A percentile compares a stretch with the other conserved stretches of the same genome.
phyloP scores from a whole-genome alignment of 2,888 invertebrate genomes.

The Cylindroiulus punctatus region DNA sequence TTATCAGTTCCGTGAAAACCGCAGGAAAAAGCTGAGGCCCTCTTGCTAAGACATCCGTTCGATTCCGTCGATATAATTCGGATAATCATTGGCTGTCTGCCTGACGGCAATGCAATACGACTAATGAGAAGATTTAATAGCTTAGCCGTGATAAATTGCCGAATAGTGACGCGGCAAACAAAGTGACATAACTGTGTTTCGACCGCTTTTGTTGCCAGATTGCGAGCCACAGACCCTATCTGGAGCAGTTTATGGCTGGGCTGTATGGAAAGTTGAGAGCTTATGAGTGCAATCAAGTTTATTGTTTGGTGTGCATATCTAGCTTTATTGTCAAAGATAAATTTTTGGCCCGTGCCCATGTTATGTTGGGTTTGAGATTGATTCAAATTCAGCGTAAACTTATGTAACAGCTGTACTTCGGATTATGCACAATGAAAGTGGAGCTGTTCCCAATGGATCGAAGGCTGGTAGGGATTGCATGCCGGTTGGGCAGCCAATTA shows the following conservation, averaged over 20 bases:
- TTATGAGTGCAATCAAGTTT: background rate
- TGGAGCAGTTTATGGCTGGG: background rate
- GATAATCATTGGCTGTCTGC: conserved; percentile 1
- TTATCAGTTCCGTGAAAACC: background rate
- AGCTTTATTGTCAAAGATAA: background rate
- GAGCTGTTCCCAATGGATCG: no score
- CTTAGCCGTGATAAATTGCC: conserved; percentile 18
- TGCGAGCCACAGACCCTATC: background rate
- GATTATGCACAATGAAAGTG: no score
- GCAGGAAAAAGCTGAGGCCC: background rate
- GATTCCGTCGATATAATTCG: background rate
- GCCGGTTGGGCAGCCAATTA: no score
- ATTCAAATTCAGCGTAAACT: no score
- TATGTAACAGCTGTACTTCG: no score
- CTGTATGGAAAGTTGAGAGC: background rate
- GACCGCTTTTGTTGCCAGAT: background rate
- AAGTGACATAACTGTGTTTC: conserved; percentile 7
- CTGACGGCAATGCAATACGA: background rate
- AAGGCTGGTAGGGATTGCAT: no score
- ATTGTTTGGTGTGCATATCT: background rate
- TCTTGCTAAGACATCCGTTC: background rate
- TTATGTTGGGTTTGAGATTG: no score
- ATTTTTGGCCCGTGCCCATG: no score
- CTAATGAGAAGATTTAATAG: conserved; percentile 18
- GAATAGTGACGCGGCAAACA: background rate